Conservation (phyloP, 2,113 vertebrate genomes). For the Piaya cayana region DNA sequence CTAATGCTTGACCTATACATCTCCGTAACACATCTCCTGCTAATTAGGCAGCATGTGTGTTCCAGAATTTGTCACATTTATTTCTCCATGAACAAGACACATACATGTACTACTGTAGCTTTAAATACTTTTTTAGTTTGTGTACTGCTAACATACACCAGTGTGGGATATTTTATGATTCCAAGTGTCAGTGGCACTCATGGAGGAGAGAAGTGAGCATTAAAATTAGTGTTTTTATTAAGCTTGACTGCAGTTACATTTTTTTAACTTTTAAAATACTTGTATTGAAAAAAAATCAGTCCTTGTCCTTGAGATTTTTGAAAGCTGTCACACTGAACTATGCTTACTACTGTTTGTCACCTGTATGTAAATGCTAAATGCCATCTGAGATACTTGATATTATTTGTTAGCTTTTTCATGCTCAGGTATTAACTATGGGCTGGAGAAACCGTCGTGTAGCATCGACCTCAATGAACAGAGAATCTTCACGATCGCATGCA, state of each 20-base stretch:
- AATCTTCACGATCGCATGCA: slow-evolving; percentile 94
- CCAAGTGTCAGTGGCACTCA: background rate
- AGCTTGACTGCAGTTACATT: background rate
- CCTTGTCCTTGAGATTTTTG: background rate
- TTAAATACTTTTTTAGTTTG: background rate
- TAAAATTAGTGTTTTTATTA: background rate
- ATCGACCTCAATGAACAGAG: slow-evolving; percentile 96
- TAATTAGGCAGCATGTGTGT: background rate
- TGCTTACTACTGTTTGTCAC: background rate
- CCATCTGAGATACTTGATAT: background rate
- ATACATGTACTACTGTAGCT: background rate
- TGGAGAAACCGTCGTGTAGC: slow-evolving; percentile 95
- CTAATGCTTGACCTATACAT: background rate
- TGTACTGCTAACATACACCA: background rate
- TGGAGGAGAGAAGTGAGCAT: background rate
- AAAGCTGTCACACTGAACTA: background rate
- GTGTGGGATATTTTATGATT: background rate
- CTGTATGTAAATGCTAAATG: background rate
- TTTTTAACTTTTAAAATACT: background rate
- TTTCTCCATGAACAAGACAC: background rate
- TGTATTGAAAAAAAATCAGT: background rate
- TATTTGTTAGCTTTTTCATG: background rate
- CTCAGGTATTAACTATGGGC: slow-evolving; percentile 90
- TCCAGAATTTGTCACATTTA: background rate
- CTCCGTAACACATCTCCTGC: background rate